Evolutionary conservation across 2,113 vertebrate genomes (phyloP).

Genomic region (Syngnathus scovelli): DNA sequence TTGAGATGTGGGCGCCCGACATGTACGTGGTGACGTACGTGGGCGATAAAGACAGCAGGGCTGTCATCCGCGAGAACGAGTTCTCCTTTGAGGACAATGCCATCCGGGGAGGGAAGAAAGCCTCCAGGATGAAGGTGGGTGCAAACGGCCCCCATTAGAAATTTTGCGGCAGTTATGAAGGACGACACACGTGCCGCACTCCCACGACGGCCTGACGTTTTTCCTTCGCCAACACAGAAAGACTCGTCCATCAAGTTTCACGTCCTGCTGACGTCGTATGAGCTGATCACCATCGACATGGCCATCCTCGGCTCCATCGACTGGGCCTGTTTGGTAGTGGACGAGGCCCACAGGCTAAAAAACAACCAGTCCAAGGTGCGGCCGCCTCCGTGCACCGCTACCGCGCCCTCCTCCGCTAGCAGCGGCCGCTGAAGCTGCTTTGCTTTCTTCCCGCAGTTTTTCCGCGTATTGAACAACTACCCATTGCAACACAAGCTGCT

Average conservation of each 20-base stretch:
- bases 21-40: slow-evolving; percentile 97
- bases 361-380: slow-evolving; percentile 96
- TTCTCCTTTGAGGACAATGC: slow-evolving; percentile 98
- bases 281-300: slow-evolving; percentile 96
- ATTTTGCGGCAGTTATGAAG: no score
- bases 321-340: slow-evolving; percentile 96
- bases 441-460: slow-evolving; percentile 75
- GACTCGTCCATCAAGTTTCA: slow-evolving; percentile 96
- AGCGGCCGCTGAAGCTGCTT: not conserved
- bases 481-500: slow-evolving; percentile 93
- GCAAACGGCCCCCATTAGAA: not conserved
- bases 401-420: not conserved
- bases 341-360: slow-evolving; percentile 94
- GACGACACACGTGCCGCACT: not conserved
- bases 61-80: slow-evolving; percentile 94
- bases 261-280: slow-evolving; percentile 91
- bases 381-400: no score
- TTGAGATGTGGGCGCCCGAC: slow-evolving; percentile 98
- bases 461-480: slow-evolving; percentile 93
- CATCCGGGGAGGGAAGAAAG: slow-evolving; percentile 94
- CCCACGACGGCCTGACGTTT: fast-evolving
- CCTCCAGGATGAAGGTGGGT: slow-evolving; percentile 91
- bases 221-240: slow-evolving; percentile 74
- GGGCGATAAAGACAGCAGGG: slow-evolving; percentile 93
- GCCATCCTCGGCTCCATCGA: slow-evolving; percentile 95